A percentile compares a stretch with the other conserved stretches of the same genome.
These are phyloP conservation scores for Pocota personata DNA, from an alignment of 2,888 invertebrate species.

Conservation along the genomic window DNA sequence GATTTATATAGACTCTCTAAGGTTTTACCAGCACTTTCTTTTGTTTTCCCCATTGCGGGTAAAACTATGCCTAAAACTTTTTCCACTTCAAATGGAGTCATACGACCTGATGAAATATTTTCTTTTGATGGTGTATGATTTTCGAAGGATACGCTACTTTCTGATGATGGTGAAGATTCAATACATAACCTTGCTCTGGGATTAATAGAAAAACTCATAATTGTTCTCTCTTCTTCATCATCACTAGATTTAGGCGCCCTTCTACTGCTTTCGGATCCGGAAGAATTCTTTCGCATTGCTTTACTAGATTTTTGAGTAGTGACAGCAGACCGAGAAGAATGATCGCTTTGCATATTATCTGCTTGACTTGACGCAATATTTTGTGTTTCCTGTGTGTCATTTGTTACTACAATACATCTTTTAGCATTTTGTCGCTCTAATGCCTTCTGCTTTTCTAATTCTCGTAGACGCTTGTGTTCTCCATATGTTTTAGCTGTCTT, in stretches of 20 bases:
- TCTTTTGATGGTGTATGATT: background rate
- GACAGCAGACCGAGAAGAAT: background rate
- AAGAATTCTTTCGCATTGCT: background rate
- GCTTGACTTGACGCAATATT: background rate
- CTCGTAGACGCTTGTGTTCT: conserved; percentile 59
- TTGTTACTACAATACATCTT: background rate
- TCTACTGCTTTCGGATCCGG: background rate
- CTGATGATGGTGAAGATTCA: conserved; percentile 12
- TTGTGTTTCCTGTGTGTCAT: background rate
- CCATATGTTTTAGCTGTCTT: conserved; percentile 57
- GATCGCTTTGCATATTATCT: background rate
- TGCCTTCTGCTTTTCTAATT: conserved; percentile 39
- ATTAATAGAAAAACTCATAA: background rate
- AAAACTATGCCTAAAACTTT: conserved; percentile 45
- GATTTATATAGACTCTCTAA: background rate
- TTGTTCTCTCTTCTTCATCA: background rate
- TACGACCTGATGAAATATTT: background rate
- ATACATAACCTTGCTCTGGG: background rate
- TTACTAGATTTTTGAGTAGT: background rate
- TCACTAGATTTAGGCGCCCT: background rate
- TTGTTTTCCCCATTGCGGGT: conserved; percentile 14
- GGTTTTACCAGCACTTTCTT: background rate
- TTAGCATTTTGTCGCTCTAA: background rate
- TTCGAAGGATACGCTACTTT: background rate
- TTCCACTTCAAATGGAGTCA: background rate